Conservation (phyloP, 1,140 invertebrate genomes). For the Zaprionus kolodkinae region DNA sequence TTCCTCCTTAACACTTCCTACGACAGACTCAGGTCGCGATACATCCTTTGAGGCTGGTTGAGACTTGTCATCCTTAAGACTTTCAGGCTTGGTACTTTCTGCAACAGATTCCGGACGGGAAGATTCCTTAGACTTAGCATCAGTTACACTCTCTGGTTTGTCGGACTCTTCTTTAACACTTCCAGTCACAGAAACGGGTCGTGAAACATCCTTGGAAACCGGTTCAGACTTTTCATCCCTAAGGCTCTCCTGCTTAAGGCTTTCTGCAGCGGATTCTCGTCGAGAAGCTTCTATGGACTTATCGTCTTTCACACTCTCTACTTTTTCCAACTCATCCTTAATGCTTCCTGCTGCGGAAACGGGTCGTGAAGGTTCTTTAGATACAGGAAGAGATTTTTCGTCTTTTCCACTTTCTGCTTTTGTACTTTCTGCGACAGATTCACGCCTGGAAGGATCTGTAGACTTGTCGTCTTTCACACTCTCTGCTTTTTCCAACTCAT, state of each 20-base stretch:
- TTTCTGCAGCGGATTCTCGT: slow-evolving; percentile 18
- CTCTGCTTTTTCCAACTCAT: background rate
- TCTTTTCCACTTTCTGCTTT: slow-evolving; percentile 2
- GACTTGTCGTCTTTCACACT: background rate
- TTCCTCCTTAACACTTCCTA: slow-evolving; percentile 32
- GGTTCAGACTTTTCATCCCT: slow-evolving; percentile 23
- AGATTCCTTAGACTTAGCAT: background rate
- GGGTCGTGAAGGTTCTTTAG: slow-evolving; percentile 33
- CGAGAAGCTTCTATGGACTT: slow-evolving; percentile 16
- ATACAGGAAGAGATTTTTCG: background rate
- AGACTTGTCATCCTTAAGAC: slow-evolving; percentile 12
- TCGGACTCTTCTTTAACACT: slow-evolving; percentile 23
- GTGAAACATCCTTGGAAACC: slow-evolving; percentile 16
- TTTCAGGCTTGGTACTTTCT: slow-evolving; percentile 11
- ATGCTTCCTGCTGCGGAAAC: slow-evolving; percentile 5
- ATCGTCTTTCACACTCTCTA: slow-evolving; percentile 5
- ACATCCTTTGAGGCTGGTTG: background rate
- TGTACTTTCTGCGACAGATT: slow-evolving; percentile 14
- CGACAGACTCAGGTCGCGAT: slow-evolving; percentile 9
- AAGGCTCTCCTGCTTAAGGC: slow-evolving; percentile 5
- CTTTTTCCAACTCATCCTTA: slow-evolving; percentile 15
- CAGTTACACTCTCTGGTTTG: background rate
- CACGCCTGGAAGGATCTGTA: slow-evolving; percentile 9
- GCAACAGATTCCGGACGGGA: slow-evolving; percentile 20
- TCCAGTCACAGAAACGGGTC: slow-evolving; percentile 36